Conservation (phyloP, 2,888 invertebrate species). For the Molanna angustata region DNA sequence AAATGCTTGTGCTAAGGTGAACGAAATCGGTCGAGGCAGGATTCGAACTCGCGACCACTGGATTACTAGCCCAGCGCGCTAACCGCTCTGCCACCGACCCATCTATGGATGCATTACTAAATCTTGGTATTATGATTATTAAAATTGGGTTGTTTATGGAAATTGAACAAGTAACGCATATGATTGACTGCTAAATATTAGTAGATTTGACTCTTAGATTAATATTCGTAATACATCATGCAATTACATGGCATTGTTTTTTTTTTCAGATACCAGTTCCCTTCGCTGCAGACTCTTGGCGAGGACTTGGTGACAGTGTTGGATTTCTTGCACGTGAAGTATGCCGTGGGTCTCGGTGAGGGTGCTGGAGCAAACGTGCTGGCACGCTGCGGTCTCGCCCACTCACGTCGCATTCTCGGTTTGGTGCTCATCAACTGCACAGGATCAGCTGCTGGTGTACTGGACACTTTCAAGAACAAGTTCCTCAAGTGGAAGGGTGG, state of each 20-base stretch:
- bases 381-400: slow-evolving; percentile 79
- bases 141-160: too few relatives aligned
- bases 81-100: too few relatives aligned
- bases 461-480: slow-evolving; percentile 83
- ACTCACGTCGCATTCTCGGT: slow-evolving; percentile 75
- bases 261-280: slow-evolving; percentile 68
- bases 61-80: too few relatives aligned
- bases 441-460: slow-evolving; percentile 79
- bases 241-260: background rate
- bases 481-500: slow-evolving; percentile 82
- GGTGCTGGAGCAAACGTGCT: slow-evolving; percentile 87
- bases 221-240: too few relatives aligned
- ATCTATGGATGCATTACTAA: too few relatives aligned
- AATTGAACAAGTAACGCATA: too few relatives aligned
- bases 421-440: slow-evolving; percentile 85
- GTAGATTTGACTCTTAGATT: too few relatives aligned
- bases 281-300: slow-evolving; percentile 76
- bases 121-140: too few relatives aligned
- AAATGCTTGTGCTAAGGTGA: too few relatives aligned
- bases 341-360: slow-evolving; percentile 82
- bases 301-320: slow-evolving; percentile 79
- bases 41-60: too few relatives aligned
- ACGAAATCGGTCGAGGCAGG: too few relatives aligned
- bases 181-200: too few relatives aligned
- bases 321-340: slow-evolving; percentile 78